A percentile compares a stretch with the other conserved stretches of the same genome.
Evolutionary conservation across 2,797 vertebrate species (phyloP).

Genomic region (Mormyrops attenuatus): DNA sequence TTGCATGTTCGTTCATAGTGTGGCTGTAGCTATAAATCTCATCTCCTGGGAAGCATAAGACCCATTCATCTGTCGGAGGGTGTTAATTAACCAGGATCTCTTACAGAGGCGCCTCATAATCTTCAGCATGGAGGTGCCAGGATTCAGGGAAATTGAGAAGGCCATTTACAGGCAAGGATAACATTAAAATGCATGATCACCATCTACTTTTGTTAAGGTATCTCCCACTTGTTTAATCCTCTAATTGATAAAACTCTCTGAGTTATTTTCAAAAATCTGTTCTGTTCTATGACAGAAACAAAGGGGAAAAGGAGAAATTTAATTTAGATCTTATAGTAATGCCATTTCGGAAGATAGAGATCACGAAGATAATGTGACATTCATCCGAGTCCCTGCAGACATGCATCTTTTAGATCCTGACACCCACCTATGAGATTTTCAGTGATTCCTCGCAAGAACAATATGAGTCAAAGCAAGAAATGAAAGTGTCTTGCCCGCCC

Average conservation of each 20-base stretch:
- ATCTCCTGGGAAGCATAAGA: background rate
- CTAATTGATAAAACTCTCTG: background rate
- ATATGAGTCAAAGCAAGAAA: background rate
- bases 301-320: background rate
- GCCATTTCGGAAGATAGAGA: background rate
- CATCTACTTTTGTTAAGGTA: background rate
- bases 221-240: background rate
- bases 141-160: background rate
- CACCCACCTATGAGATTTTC: background rate
- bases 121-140: background rate
- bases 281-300: conserved; percentile 17
- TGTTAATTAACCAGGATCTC: conserved; percentile 15
- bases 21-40: background rate
- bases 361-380: background rate
- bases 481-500: background rate
- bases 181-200: background rate
- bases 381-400: background rate
- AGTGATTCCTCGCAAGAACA: conserved; percentile 5
- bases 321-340: conserved; percentile 5
- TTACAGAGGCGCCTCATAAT: background rate
- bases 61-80: background rate
- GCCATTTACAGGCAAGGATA: background rate
- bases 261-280: conserved; percentile 24
- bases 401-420: background rate
- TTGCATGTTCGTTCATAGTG: background rate